A percentile compares a stretch with the other conserved stretches of the same genome.
These are phyloP conservation scores for Limnodromus scolopaceus DNA, from an alignment of 2,797 vertebrate species.

Conservation along the genomic window DNA sequence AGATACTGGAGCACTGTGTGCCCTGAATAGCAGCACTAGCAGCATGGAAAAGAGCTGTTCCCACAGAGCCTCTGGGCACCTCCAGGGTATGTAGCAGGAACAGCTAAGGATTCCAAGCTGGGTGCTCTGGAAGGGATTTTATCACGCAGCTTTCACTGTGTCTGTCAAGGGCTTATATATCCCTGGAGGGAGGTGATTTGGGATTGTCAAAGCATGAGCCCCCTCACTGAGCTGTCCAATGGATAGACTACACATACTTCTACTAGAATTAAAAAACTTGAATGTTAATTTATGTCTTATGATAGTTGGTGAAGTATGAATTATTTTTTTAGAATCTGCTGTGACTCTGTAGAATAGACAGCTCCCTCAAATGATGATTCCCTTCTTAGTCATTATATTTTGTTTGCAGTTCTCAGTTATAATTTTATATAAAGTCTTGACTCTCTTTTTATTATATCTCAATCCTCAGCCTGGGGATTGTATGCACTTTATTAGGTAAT, in stretches of 20 bases:
- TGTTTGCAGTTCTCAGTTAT: not conserved
- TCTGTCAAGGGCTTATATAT: not conserved
- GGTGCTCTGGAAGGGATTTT: not conserved
- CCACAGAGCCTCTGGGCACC: not conserved
- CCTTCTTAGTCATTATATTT: not conserved
- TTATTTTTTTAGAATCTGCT: not conserved
- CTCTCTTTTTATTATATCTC: not conserved
- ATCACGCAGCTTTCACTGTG: not conserved
- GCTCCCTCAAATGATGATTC: not conserved
- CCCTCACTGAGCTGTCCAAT: not conserved
- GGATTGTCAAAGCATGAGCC: not conserved
- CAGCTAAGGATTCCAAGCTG: not conserved
- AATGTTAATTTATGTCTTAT: not conserved
- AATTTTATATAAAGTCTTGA: not conserved
- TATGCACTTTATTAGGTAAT: not conserved
- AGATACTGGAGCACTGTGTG: not conserved
- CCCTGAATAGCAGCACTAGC: not conserved
- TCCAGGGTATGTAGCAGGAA: not conserved
- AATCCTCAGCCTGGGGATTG: not conserved
- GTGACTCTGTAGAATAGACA: not conserved
- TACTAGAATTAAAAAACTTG: not conserved
- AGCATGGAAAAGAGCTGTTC: not conserved
- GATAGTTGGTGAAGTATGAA: not conserved
- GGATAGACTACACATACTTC: not conserved
- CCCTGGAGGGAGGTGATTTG: not conserved